Evolutionary conservation across 2,797 vertebrate species (phyloP), one percentile per base, ranked within the genome.

Genomic region (Lutjanus argentimaculatus): DNA sequence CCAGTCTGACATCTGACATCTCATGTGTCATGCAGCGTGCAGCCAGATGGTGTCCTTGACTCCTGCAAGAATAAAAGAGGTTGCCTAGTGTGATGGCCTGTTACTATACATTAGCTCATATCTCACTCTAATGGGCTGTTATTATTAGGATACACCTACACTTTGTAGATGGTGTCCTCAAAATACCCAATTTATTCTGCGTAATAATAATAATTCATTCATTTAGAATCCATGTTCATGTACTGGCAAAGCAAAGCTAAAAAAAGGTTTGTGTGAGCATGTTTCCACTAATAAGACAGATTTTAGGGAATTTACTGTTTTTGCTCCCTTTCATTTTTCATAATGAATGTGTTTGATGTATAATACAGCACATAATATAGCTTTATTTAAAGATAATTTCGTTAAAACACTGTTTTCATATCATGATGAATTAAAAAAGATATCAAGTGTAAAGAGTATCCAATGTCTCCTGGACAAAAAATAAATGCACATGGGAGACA

Each of bases 31-130:
- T 84, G 87, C 36, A 15, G 80, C 63, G 84, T 83, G 75, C 76
- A 78, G 80, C 84, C 91, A 94, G 91, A 93, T 92, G 88, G 88
- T 91, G 92, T 92, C 92, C 90, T 95, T 95, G 92, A 92, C 92
- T 92, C 69, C 70, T 82, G 76, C 67, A 83, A 80, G 64, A 91
- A 89, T 63, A 77, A 77, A 89, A 89, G 52, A 86, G 79, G 79
- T 90, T 87, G 85, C 49, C 21, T 72, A 75, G 53, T 85, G 75
- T 84, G 30, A 84, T 85, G 53, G 75, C 70, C 81, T 87, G 82
- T 81, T 87, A 87, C 79, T 80, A 51, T 84, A 83, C 72, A 84
- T 84, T 56, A 82, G 72, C 79, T 87, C 79, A 77, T 89, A 86
- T 83, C 30, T 88, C 75, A 71, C 66, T 83, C 2, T 48, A 46